Conservation (phyloP, 2,888 invertebrate species). For the Scotopteryx bipunctaria region DNA sequence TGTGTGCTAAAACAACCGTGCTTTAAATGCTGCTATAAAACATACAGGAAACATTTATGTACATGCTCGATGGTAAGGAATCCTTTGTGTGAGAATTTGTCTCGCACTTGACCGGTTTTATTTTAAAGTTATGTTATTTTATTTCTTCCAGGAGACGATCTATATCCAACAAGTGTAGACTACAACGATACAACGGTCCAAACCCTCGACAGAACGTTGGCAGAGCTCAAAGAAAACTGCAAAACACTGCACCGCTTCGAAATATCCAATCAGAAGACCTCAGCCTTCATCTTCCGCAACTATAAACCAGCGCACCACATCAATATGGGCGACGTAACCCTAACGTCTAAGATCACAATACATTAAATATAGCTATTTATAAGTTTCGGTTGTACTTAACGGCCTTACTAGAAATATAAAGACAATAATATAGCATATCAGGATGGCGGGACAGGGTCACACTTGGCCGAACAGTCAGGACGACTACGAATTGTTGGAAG, state of each 20-base stretch:
- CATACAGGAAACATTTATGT: no score
- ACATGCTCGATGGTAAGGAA: no score
- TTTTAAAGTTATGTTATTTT: background rate
- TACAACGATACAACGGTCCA: slow-evolving; percentile 49
- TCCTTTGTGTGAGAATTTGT: no score
- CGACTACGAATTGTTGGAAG: slow-evolving; percentile 96
- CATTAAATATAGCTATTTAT: slow-evolving; percentile 38
- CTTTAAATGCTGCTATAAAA: no score
- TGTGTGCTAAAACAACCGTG: no score
- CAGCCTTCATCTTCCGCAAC: slow-evolving; percentile 56
- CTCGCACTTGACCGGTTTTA: no score
- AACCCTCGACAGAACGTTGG: slow-evolving; percentile 57
- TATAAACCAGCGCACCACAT: slow-evolving; percentile 63
- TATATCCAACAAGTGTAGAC: slow-evolving; percentile 72
- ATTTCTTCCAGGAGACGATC: slow-evolving; percentile 75
- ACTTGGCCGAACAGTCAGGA: slow-evolving; percentile 97
- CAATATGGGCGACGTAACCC: slow-evolving; percentile 64
- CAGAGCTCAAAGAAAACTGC: slow-evolving; percentile 58
- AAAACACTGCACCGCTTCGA: slow-evolving; percentile 62
- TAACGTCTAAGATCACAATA: slow-evolving; percentile 42
- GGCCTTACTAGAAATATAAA: slow-evolving; percentile 60
- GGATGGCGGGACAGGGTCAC: slow-evolving; percentile 67
- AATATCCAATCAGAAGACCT: slow-evolving; percentile 31
- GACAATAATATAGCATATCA: slow-evolving; percentile 35
- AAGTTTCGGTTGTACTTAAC: slow-evolving; percentile 55